A percentile compares a stretch with the other conserved stretches of the same genome.
Conservation (phyloP, 2,888 invertebrate genomes). For the Rotaria sp. region DNA sequence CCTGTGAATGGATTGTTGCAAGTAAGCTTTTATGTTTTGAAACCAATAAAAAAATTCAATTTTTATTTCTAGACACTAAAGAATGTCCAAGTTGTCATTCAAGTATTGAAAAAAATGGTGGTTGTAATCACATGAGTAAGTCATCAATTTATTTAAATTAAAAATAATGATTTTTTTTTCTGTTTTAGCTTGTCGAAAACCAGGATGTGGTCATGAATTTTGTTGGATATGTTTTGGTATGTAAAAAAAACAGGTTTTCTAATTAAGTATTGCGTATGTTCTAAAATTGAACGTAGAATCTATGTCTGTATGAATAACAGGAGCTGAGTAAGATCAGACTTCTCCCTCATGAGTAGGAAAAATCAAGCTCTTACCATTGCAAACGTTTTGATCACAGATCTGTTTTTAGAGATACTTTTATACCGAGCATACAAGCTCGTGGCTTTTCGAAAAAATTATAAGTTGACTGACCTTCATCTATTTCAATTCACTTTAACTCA, state of each 20-base stretch:
- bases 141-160: background rate
- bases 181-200: background rate
- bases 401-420: too few relatives aligned
- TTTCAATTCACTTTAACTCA: too few relatives aligned
- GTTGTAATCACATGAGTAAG: conserved; percentile 68
- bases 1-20: conserved; percentile 96
- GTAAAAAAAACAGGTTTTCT: conserved; percentile 64
- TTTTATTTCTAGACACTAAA: conserved; percentile 46
- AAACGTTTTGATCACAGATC: too few relatives aligned
- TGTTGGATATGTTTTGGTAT: conserved; percentile 98
- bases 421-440: too few relatives aligned
- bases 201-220: conserved; percentile 76
- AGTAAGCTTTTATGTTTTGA: background rate
- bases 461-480: too few relatives aligned
- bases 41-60: background rate
- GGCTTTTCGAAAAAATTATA: too few relatives aligned
- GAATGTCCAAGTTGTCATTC: conserved; percentile 97
- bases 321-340: too few relatives aligned
- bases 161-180: background rate
- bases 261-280: conserved; percentile 59
- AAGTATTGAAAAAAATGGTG: conserved; percentile 70
- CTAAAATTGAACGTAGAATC: too few relatives aligned
- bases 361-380: too few relatives aligned
- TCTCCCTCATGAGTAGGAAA: too few relatives aligned
- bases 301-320: too few relatives aligned